A percentile compares a stretch with the other conserved stretches of the same genome.
Evolutionary conservation across 2,797 vertebrate genomes (phyloP).

Genomic region (Adelosebastes latens): DNA sequence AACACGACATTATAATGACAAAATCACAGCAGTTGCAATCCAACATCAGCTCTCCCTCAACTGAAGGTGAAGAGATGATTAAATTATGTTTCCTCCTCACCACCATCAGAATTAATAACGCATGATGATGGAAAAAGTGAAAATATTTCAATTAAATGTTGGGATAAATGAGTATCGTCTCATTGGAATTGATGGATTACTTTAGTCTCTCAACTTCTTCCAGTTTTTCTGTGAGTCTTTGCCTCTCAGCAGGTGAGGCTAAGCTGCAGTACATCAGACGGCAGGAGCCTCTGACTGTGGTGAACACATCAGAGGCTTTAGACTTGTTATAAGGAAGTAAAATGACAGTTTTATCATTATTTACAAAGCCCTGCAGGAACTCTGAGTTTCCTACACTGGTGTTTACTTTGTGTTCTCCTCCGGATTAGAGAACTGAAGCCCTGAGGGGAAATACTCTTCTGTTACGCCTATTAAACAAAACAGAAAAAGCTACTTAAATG

Average conservation of each 20-base stretch:
- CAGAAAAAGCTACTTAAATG: neutral
- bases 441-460: neutral
- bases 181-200: neutral
- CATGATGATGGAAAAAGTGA: neutral
- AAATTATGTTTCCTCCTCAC: neutral
- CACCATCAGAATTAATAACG: neutral
- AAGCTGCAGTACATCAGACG: neutral
- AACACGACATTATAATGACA: conserved; percentile 9
- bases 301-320: neutral
- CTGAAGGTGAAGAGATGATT: neutral
- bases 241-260: neutral
- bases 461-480: conserved; percentile 6
- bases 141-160: neutral
- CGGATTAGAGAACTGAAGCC: conserved; percentile 4
- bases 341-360: neutral
- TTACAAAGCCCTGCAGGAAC: neutral
- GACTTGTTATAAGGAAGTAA: neutral
- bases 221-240: neutral
- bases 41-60: neutral
- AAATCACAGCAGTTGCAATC: neutral
- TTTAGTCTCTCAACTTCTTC: neutral
- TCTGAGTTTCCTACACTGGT: neutral
- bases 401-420: neutral
- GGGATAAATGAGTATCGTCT: neutral
- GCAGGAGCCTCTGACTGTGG: neutral